A percentile compares a stretch with the other conserved stretches of the same genome.
phyloP scores from a whole-genome alignment of 2,888 invertebrate genomes.

The Tipula unca region DNA sequence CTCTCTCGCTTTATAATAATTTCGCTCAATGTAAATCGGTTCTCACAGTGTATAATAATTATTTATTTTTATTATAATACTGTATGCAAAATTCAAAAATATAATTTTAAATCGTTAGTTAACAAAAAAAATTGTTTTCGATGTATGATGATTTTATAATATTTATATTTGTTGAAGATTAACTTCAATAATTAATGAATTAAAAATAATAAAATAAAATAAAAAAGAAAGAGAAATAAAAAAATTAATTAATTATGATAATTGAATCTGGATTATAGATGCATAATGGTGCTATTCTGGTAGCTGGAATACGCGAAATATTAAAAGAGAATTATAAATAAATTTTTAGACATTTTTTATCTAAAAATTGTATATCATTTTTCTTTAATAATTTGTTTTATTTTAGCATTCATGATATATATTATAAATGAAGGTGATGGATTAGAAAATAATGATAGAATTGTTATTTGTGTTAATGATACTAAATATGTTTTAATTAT shows the following conservation, averaged over 20 bases:
- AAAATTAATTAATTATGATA: neutral
- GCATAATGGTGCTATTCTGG: slow-evolving; percentile 44
- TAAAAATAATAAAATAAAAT: neutral
- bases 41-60: neutral
- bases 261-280: slow-evolving; percentile 34
- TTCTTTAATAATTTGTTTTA: neutral
- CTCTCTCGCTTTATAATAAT: neutral
- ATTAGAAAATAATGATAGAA: neutral
- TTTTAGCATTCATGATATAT: neutral
- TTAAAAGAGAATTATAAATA: slow-evolving; percentile 26
- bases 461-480: neutral
- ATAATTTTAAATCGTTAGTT: neutral
- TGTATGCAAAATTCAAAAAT: neutral
- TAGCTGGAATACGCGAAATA: slow-evolving; percentile 33
- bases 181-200: neutral
- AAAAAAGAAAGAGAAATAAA: neutral
- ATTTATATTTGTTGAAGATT: neutral
- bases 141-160: neutral
- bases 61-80: neutral
- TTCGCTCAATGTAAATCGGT: neutral
- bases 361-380: neutral
- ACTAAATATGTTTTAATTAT: neutral
- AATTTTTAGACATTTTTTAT: slow-evolving; percentile 25
- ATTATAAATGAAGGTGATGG: neutral
- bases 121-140: neutral